Conservation (phyloP, 2,888 invertebrate genomes). For the Andrena hattorfiana region DNA sequence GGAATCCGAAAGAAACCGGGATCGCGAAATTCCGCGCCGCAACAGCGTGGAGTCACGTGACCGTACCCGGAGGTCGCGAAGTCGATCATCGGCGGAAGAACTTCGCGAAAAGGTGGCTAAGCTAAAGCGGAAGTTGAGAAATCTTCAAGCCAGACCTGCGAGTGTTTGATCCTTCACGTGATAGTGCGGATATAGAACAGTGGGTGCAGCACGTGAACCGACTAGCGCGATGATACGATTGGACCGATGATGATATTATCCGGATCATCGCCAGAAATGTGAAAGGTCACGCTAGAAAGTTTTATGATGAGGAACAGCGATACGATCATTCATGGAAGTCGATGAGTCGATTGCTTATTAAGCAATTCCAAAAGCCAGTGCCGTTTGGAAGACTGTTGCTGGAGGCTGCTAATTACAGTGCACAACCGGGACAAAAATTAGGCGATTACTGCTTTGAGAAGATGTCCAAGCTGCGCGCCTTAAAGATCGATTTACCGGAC, state of each 20-base stretch:
- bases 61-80: background rate
- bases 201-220: slow-evolving; percentile 21
- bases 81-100: background rate
- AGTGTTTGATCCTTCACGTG: slow-evolving; percentile 11
- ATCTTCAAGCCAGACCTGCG: background rate
- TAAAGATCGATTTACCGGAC: background rate
- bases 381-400: no score
- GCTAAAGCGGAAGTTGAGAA: background rate
- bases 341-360: no score
- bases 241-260: no score
- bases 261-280: no score
- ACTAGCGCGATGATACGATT: no score
- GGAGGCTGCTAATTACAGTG: background rate
- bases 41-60: background rate
- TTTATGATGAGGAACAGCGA: no score
- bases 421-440: background rate
- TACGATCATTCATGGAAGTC: no score
- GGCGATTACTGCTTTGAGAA: slow-evolving; percentile 21
- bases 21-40: background rate
- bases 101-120: background rate
- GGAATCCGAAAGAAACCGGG: background rate
- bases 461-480: background rate
- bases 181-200: slow-evolving; percentile 1
- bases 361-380: no score
- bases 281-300: no score